A percentile compares a stretch with the other conserved stretches of the same genome.
phyloP scores from a whole-genome alignment of 2,888 invertebrate genomes.

The Metacarcinus magister region DNA sequence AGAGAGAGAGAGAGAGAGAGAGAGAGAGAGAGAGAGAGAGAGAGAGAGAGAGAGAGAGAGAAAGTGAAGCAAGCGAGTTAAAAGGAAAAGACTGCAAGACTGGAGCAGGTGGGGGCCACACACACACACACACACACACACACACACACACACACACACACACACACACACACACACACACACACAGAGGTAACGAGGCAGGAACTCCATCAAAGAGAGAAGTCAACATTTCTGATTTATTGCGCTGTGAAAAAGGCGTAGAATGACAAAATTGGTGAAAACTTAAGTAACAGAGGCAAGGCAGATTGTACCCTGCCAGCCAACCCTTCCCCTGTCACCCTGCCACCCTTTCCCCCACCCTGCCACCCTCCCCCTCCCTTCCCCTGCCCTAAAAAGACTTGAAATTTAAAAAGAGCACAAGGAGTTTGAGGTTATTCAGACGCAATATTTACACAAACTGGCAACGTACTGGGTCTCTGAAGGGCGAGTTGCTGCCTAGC shows the following conservation, averaged over 20 bases:
- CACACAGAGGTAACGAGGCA: slow-evolving; percentile 43
- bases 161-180: slow-evolving; percentile 52
- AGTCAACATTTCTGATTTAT: background rate
- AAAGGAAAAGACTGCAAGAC: background rate
- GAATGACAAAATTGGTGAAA: slow-evolving; percentile 4
- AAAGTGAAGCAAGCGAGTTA: background rate
- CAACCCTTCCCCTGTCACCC: background rate
- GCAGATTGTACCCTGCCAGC: background rate
- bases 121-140: slow-evolving; percentile 11
- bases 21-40: slow-evolving; percentile 29
- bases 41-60: slow-evolving; percentile 26
- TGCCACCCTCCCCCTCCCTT: background rate
- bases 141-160: slow-evolving; percentile 52
- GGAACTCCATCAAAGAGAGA: slow-evolving; percentile 42
- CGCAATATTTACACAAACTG: slow-evolving; percentile 45
- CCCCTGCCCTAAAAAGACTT: background rate
- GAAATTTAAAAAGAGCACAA: background rate
- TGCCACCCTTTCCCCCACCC: background rate
- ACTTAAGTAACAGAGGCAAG: no score
- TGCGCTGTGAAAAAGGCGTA: slow-evolving; percentile 5
- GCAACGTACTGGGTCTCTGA: background rate
- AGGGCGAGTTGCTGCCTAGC: background rate
- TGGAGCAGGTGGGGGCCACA: background rate
- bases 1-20: slow-evolving; percentile 31
- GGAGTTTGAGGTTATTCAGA: background rate